A percentile compares a stretch with the other conserved stretches of the same genome.
Conservation (phyloP, 2,797 vertebrate genomes). For the Lithobates sylvaticus region DNA sequence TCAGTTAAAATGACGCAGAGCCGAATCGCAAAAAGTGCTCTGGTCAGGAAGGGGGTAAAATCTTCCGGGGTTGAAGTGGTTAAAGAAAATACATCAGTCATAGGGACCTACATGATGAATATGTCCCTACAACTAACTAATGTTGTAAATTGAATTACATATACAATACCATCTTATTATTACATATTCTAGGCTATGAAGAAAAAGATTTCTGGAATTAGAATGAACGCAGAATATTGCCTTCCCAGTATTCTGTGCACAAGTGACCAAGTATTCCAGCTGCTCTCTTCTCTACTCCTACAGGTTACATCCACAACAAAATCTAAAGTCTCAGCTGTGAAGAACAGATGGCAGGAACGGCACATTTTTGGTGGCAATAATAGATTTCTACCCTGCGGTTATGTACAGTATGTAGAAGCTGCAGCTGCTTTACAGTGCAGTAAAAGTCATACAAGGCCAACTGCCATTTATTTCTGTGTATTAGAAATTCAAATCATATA, state of each 20-base stretch:
- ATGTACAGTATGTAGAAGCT: neutral
- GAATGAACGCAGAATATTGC: neutral
- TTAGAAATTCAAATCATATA: too few relatives aligned
- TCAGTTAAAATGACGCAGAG: too few relatives aligned
- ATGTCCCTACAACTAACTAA: too few relatives aligned
- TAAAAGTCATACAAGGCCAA: neutral
- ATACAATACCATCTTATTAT: neutral
- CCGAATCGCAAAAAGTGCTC: too few relatives aligned
- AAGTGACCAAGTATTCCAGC: neutral
- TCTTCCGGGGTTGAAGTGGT: too few relatives aligned
- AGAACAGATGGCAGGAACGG: conserved; percentile 13
- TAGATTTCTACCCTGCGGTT: conserved; percentile 18
- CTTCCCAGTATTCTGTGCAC: neutral
- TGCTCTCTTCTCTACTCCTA: neutral
- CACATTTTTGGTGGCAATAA: conserved; percentile 18
- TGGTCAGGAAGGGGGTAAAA: too few relatives aligned
- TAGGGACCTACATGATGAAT: too few relatives aligned
- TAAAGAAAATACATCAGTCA: too few relatives aligned
- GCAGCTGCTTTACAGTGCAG: conserved; percentile 18
- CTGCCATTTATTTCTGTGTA: neutral
- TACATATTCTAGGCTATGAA: neutral
- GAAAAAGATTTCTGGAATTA: neutral
- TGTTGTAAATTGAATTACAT: too few relatives aligned
- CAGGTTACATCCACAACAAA: conserved; percentile 1
- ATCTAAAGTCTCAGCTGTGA: neutral